Percentiles rank a stretch among this genome's conserved stretches.
Evolutionary conservation across 2,888 invertebrate species (phyloP).

Genomic region (Endotricha flammealis): DNA sequence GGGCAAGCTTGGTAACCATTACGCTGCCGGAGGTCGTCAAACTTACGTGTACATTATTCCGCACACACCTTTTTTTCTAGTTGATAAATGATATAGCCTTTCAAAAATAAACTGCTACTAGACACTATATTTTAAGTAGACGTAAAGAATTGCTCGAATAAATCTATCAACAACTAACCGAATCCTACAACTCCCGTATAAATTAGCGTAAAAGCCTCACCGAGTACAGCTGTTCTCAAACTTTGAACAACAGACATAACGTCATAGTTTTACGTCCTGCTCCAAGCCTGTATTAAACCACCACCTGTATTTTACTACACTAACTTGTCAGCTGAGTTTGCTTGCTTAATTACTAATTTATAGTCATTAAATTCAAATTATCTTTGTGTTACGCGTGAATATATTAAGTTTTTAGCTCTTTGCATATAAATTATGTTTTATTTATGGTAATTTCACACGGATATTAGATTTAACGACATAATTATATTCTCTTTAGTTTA

Average conservation of each 20-base stretch:
- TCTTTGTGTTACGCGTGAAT: not conserved
- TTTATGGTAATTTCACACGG: too few species aligned
- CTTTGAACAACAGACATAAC: slow-evolving; percentile 4
- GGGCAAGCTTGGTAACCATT: too few species aligned
- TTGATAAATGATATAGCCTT: too few species aligned
- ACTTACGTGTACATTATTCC: too few species aligned
- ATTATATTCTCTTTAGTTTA: too few species aligned
- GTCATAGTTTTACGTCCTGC: slow-evolving; percentile 8
- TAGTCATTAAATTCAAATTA: not conserved
- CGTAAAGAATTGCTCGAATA: too few species aligned
- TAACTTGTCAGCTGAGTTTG: not conserved
- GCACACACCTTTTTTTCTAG: too few species aligned
- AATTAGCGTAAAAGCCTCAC: slow-evolving; percentile 4
- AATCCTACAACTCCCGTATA: slow-evolving; percentile 1
- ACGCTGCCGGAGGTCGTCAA: too few species aligned
- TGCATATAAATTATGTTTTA: too few species aligned
- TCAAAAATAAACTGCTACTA: too few species aligned
- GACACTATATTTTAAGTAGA: too few species aligned
- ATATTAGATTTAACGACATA: too few species aligned
- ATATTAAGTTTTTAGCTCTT: not conserved
- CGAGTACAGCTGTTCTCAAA: slow-evolving; percentile 8
- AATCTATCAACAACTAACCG: slow-evolving; percentile 1
- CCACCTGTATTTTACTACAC: slow-evolving; percentile 9
- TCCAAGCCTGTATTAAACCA: not conserved
- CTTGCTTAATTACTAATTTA: not conserved